These are phyloP conservation scores for Rhogogaster chlorosoma DNA, from an alignment of 2,888 invertebrate species.

Conservation along the genomic window DNA sequence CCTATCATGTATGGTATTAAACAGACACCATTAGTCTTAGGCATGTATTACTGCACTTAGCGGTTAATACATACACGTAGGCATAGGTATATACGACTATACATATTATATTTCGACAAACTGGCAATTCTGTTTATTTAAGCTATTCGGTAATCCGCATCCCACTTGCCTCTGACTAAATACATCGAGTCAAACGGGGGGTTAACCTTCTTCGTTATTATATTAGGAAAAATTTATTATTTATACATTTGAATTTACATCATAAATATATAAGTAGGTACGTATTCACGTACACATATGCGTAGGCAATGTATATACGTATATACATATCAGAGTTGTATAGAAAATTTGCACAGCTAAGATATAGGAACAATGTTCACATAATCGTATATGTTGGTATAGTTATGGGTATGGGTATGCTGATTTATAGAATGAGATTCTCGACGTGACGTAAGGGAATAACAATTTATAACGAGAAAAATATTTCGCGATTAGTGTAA, in stretches of 20 bases:
- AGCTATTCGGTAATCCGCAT: neutral
- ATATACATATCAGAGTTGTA: neutral
- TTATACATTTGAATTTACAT: neutral
- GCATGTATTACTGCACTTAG: neutral
- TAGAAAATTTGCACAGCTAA: neutral
- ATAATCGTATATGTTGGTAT: neutral
- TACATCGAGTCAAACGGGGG: neutral
- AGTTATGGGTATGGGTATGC: neutral
- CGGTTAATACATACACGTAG: no score
- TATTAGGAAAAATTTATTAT: neutral
- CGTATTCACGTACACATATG: no score
- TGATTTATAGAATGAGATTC: neutral
- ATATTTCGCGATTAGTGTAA: neutral
- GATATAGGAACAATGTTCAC: neutral
- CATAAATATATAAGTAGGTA: no score
- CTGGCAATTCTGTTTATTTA: neutral
- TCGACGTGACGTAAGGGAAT: neutral
- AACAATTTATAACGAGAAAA: neutral
- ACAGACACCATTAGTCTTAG: neutral
- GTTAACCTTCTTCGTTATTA: neutral
- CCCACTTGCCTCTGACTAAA: neutral
- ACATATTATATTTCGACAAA: neutral
- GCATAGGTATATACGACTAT: neutral
- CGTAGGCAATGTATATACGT: no score
- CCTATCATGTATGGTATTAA: no score